phyloP scores from a whole-genome alignment of 2,113 vertebrate species.

The Turnix velox region DNA sequence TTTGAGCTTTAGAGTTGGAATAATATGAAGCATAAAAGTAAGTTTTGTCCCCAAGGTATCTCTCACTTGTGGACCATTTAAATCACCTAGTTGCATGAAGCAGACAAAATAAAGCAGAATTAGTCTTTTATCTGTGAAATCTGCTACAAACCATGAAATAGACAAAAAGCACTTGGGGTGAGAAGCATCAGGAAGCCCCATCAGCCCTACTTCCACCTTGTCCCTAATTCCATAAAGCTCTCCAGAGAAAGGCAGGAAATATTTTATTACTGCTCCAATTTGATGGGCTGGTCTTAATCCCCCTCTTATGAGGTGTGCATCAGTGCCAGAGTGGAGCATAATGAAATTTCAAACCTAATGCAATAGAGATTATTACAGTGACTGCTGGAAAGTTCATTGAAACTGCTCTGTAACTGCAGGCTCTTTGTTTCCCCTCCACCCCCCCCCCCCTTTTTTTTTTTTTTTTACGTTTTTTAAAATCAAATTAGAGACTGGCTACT shows the following conservation, averaged over 20 bases:
- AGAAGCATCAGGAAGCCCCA: neutral
- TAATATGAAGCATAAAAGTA: conserved; percentile 60
- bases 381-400: conserved; percentile 28
- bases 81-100: conserved; percentile 64
- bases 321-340: neutral
- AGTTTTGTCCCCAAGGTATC: conserved; percentile 66
- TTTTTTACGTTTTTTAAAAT: neutral
- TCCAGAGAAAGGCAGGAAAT: conserved; percentile 34
- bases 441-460: neutral
- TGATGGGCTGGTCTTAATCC: conserved; percentile 37
- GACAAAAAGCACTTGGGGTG: neutral
- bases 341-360: conserved; percentile 26
- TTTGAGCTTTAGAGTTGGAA: conserved; percentile 66
- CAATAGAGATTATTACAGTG: neutral
- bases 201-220: neutral
- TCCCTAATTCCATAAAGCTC: neutral
- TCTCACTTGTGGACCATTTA: conserved; percentile 65
- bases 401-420: neutral
- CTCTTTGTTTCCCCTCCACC: neutral
- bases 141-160: conserved; percentile 4
- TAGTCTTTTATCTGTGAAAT: conserved; percentile 56
- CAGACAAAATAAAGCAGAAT: conserved; percentile 67
- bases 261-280: conserved; percentile 37
- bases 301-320: conserved; percentile 30
- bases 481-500: neutral